Evolutionary conservation across 35 echinoderm and acorn worm genomes (phyloP), one percentile per base, ranked within the genome.

Genomic region (Amphiura filiformis): DNA sequence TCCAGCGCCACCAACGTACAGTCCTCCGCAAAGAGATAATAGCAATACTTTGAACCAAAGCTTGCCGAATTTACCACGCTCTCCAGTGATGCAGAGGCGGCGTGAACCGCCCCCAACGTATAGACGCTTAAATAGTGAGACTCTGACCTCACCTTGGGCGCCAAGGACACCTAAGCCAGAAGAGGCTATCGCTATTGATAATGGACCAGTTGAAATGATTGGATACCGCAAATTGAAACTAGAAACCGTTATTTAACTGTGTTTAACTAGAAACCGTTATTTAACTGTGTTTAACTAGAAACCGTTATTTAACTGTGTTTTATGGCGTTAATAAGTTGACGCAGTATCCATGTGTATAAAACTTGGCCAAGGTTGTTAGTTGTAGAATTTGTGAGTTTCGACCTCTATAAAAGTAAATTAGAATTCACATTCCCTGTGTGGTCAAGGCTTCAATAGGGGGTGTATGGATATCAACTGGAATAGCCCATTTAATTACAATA

Each of bases 1-100:
- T 20, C 5, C 32, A 13, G 32, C 17, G 0, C 40, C 81, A 22
- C 23, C 38, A 1, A 34, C 26, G 32, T 13, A 15, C 4, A 36
- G n/a, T 26, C 44, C 56, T 26, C 83, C 31, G 33, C 30, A 47
- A 22, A 70, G 37, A 34, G 35, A 9, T 32, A n/a, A n/a, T n/a
- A 52, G 11, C 56, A 85, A 85, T 70, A 70, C 61, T 15, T 70
- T 70, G 83, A 85, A 85, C 56, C 35, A 61, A 56, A 85, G 83
- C 83, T 61, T 85, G 52, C 83, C 83, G 0, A 61, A 85, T 56
- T 61, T 85, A 30, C 83, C 83, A 36, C 44, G 34, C 1, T 85
- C 83, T 28, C 83, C 83, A n/a, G 14, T 32, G 0, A 26, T 70
- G 34, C 47, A 28, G 36, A 32, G 56, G 83, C 64, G 31, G 22